Evolutionary conservation across 2,113 vertebrate genomes (phyloP).

Genomic region (Circaetus gallicus): DNA sequence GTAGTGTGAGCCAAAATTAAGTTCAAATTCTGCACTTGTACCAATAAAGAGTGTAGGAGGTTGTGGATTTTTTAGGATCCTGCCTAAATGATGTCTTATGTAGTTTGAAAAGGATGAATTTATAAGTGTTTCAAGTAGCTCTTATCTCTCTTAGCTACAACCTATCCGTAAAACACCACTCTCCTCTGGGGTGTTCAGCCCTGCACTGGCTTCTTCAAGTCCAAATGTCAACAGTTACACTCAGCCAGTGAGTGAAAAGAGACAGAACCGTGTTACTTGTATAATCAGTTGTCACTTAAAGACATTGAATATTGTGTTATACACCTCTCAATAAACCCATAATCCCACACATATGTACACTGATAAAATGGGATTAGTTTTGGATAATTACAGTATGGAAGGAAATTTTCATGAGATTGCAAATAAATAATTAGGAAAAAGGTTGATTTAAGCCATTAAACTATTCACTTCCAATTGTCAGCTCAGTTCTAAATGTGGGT

Average conservation of each 20-base stretch:
- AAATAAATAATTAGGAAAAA: background rate
- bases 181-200: background rate
- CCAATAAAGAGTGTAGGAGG: conserved; percentile 51
- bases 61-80: conserved; percentile 39
- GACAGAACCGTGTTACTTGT: background rate
- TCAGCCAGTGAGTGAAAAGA: background rate
- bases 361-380: background rate
- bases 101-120: conserved; percentile 18
- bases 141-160: background rate
- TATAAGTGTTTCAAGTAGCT: background rate
- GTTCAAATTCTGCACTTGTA: conserved; percentile 33
- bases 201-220: background rate
- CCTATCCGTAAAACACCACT: background rate
- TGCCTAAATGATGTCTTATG: conserved; percentile 21
- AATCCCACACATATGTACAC: background rate
- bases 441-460: background rate
- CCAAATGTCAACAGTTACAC: background rate
- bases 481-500: conserved; percentile 24
- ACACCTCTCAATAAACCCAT: background rate
- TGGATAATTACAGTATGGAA: background rate
- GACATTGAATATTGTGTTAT: background rate
- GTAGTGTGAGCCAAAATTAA: conserved; percentile 47
- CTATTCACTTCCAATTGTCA: background rate
- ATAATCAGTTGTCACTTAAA: background rate
- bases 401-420: background rate